Percentiles rank a stretch among this genome's conserved stretches.
phyloP scores from a whole-genome alignment of 2,797 vertebrate genomes.

The Eulemur mongoz region DNA sequence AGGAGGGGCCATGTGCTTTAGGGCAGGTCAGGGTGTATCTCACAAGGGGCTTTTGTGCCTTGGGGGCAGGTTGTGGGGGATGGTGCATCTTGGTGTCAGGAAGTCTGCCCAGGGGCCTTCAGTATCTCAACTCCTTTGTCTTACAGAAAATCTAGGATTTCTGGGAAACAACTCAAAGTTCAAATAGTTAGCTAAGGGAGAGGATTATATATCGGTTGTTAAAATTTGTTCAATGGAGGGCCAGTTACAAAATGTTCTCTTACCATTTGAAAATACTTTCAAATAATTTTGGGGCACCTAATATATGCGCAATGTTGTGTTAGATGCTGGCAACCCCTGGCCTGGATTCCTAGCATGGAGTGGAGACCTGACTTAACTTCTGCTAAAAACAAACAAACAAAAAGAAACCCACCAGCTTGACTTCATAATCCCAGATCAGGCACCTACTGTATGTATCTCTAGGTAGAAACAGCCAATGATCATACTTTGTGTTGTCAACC shows the following conservation, averaged over 20 bases:
- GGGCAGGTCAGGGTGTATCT: neutral
- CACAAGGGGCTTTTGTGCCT: neutral
- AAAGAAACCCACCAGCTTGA: neutral
- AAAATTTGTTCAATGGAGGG: neutral
- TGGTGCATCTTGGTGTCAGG: neutral
- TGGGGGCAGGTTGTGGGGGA: neutral
- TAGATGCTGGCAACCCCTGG: neutral
- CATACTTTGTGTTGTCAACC: neutral
- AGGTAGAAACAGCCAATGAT: neutral
- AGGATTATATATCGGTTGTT: neutral
- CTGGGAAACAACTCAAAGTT: neutral
- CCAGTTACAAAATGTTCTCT: neutral
- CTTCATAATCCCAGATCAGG: neutral
- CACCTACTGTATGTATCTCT: neutral
- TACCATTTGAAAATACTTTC: neutral
- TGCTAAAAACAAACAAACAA: neutral
- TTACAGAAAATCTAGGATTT: neutral
- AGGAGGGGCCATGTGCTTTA: neutral
- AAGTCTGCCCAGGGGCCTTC: neutral
- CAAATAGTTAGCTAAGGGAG: neutral
- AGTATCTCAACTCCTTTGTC: neutral
- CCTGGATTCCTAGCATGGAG: neutral
- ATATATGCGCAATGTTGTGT: neutral
- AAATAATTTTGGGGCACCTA: neutral
- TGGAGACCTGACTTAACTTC: neutral